Evolutionary conservation across 2,888 invertebrate species (phyloP), one percentile per base, ranked within the genome.

Genomic region (Caenorhabditis wallacei): DNA sequence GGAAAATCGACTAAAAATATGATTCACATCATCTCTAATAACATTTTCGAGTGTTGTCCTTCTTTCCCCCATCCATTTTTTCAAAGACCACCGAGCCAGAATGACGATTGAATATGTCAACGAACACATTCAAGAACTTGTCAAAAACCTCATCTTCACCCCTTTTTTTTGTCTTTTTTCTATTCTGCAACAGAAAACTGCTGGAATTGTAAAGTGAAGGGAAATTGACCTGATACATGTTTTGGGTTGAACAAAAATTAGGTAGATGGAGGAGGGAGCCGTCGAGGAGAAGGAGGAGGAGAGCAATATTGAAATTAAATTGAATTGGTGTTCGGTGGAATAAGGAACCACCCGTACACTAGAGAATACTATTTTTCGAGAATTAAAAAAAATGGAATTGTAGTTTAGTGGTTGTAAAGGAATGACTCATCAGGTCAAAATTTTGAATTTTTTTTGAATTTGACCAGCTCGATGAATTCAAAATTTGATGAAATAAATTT

Each of bases 91-190:
- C 53, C 10, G 43, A 24, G 51, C 51, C 35, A 18, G 30, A 57
- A 61, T 71, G 71, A 71, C 59, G 61, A 35, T 26, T 71, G 70
- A 57, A 57, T 61, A 59, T 71, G 59, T 61, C 71, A 61, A 57
- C 71, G 30, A 66, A 37, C 71, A 54, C 57, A 70, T 54, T 53
- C 37, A 40, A 57, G 56, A 61, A 61, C 59, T 70, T 59, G 56
- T 59, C 64, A 61, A 61, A 61, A 61, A 43, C 68, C n/a, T 53
- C 53, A 48, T 53, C 53, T 22, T 37, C 37, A 51, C 30, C 18
- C 24, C 16, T 56, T 56, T 69, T 56, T 46, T 11, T 10, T 57
- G 8, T 48, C 48, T 57, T 51, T 59, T 59, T 24, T 48, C 57
- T 70, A 35, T 59, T 56, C 20, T 57, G 56, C 46, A 56, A 30